Evolutionary conservation across 2,113 vertebrate species (phyloP), one percentile per base, ranked within the genome.

Genomic region (Saimiri boliviensis): DNA sequence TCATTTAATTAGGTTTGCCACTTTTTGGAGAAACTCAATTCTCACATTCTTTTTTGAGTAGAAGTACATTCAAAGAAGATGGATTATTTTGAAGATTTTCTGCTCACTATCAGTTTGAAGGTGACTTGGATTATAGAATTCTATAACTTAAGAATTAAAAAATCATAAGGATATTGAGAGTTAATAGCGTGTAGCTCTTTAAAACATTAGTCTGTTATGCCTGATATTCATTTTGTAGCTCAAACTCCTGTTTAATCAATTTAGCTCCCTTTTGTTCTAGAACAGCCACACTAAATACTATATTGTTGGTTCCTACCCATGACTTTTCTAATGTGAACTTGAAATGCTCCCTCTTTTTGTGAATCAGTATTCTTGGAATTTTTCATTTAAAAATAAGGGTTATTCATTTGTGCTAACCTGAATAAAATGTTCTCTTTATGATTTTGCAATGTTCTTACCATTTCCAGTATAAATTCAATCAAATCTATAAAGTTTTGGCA

Each of bases 341-440:
- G 70, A 92, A 92, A 35, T 60, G 19, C 73, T 97, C 20, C 21
- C 40, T 82, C 17, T 79, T 87, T 89, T 40, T 40, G 74, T 71
- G 32, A 21, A 68, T 86, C n/a, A 49, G 47, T 96, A 91, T 74
- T 81, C 14, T 54, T 91, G 79, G 52, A 86, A 74, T 71, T 96
- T 96, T 91, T 87, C 47, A 32, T 86, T 94, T 92, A 76, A 77
- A 94, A 91, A 63, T 56, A 89, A 89, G 47, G 3, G 21, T 91
- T 91, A 95, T 82, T 54, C 27, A 25, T 94, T 81, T 88, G 35
- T 87, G 35, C n/a, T 73, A 88, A 86, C 35, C 19, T 81, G 77
- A 79, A 82, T 97, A 85, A 85, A 95, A 93, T 71, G 56, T 95
- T 96, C 77, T 80, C 37, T 73, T 84, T 40, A 85, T 80, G 77